Conservation (phyloP, 53 echinoderm and acorn worm species). For the Pentamera pediparva region DNA sequence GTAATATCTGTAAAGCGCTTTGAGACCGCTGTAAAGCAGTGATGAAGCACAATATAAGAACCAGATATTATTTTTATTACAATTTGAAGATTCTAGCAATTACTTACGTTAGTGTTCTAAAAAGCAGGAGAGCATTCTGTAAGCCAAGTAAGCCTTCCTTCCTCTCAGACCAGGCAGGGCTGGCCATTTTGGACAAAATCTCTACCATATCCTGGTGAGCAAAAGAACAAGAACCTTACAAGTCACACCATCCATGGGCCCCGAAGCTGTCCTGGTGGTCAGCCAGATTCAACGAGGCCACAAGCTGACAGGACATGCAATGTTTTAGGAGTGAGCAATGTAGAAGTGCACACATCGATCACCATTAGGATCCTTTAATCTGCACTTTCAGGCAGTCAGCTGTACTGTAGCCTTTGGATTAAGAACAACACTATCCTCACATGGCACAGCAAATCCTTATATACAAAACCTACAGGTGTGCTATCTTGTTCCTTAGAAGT, state of each 20-base stretch:
- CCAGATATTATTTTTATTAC: not conserved
- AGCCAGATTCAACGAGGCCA: not conserved
- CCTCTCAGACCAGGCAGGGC: slow-evolving; percentile 94
- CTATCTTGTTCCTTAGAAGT: too few species aligned
- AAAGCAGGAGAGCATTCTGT: slow-evolving; percentile 66
- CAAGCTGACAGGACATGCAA: not conserved
- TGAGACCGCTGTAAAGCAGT: not conserved
- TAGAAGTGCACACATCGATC: too few species aligned
- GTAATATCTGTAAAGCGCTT: too few species aligned
- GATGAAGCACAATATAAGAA: not conserved
- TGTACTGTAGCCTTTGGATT: too few species aligned
- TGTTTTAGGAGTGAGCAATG: too few species aligned
- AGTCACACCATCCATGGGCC: not conserved
- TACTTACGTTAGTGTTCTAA: slow-evolving; percentile 66
- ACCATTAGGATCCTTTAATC: too few species aligned
- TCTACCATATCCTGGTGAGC: slow-evolving; percentile 78
- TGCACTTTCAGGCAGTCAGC: too few species aligned
- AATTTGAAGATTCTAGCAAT: not conserved
- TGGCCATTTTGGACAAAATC: slow-evolving; percentile 82
- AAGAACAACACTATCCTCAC: too few species aligned
- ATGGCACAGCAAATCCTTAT: too few species aligned
- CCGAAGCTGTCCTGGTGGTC: not conserved
- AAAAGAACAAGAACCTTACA: too few species aligned
- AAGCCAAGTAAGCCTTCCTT: slow-evolving; percentile 90
- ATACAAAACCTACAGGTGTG: too few species aligned